Conservation (phyloP, 2,797 vertebrate species). For the Echiichthys vipera region DNA sequence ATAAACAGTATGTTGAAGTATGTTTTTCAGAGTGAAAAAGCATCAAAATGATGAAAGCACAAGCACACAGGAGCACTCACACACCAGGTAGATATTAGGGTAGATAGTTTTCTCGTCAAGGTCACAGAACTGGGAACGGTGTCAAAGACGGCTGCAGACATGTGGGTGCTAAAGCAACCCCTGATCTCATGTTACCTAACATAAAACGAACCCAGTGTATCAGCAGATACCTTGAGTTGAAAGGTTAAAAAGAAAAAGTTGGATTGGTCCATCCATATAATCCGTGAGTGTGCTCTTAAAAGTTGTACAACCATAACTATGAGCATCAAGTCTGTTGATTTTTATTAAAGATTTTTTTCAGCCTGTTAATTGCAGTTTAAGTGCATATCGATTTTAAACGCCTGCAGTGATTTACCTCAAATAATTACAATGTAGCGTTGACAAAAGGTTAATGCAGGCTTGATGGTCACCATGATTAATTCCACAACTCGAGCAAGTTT, state of each 20-base stretch:
- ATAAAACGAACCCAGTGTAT: neutral
- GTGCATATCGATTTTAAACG: constrained; percentile 5
- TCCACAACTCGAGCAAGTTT: neutral
- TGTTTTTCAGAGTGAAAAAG: neutral
- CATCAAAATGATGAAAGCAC: neutral
- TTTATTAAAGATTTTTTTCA: neutral
- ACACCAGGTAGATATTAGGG: neutral
- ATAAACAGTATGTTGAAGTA: no score
- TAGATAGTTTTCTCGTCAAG: neutral
- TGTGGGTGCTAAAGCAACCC: neutral
- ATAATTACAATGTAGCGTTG: neutral
- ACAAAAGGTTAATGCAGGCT: constrained; percentile 3
- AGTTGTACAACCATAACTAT: neutral
- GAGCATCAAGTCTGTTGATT: neutral
- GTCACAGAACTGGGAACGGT: no score
- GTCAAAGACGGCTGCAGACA: no score
- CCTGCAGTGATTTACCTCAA: neutral
- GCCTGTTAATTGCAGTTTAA: neutral
- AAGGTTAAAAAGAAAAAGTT: neutral
- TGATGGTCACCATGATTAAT: neutral
- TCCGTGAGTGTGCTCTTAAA: neutral
- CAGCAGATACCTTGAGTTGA: neutral
- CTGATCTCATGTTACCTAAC: neutral
- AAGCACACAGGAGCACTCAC: no score
- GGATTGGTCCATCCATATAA: neutral